Evolutionary conservation across 2,888 invertebrate species (phyloP), one percentile per base, ranked within the genome.

Genomic region (Dryococelus australis): DNA sequence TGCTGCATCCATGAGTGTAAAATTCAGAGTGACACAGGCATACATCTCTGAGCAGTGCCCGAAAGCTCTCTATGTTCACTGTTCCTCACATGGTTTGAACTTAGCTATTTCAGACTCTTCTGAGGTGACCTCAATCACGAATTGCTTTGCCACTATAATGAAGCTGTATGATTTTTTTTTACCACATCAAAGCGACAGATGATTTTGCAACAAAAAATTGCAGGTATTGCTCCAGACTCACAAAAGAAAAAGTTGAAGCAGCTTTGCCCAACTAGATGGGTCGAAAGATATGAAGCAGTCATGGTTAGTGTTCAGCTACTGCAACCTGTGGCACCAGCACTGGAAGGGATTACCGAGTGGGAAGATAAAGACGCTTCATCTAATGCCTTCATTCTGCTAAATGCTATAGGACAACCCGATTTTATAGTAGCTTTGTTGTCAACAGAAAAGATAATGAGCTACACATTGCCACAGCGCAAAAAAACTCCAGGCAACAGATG

Each of bases 151-250:
- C 79, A 79, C 9, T 79, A 8, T 79, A 79, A n/a, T 12, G 79
- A 79, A 79, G 27, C 27, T 79, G 79, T 79, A 79, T 79, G 79
- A 26, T 79, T 79, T 79, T 79, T n/a, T n/a, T 79, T 79, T 79
- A 12, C 47, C 12, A 47, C 47, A 47, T 12, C 47, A 47, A 47
- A 6, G 47, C 27, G 20, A 79, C 79, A 79, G 5, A 79, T 79
- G 9, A 79, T 79, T 79, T 27, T 79, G 79, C 79, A 79, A 2
- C 79, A 26, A 79, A 24, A 79, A 79, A 79, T 24, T n/a, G 4
- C 9, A 26, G 79, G 20, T 79, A 79, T 79, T 79, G 79, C 79
- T 79, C 79, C 79, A 79, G 79, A 79, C 9, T 79, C 9, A 10
- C 79, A 79, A 8, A 79, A 79, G 9, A 26, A n/a, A 12, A 79